These are phyloP conservation scores for Parotia lawesii DNA, from an alignment of 2,113 vertebrate species.

Conservation along the genomic window DNA sequence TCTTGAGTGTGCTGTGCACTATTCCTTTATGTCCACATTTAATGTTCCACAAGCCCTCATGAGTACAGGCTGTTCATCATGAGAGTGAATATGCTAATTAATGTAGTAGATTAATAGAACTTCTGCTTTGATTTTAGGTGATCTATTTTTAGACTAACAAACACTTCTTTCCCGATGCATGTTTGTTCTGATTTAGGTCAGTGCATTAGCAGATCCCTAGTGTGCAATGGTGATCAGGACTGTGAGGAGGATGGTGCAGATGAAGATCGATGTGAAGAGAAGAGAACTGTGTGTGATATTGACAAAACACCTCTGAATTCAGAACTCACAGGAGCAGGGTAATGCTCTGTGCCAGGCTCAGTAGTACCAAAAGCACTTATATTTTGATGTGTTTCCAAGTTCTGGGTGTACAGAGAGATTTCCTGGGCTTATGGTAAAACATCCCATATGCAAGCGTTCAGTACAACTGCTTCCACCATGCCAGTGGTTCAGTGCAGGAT, in stretches of 20 bases:
- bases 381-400: not conserved
- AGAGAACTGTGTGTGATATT: slow-evolving; percentile 66
- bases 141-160: not conserved
- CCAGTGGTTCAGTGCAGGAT: not conserved
- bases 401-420: not conserved
- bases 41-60: not conserved
- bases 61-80: not conserved
- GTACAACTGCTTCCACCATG: not conserved
- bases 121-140: not conserved
- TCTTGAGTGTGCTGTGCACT: not conserved
- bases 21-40: not conserved
- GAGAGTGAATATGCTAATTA: not conserved
- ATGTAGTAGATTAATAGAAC: not conserved
- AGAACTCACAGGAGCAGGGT: slow-evolving; percentile 82
- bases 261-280: slow-evolving; percentile 76
- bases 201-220: slow-evolving; percentile 79
- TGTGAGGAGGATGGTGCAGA: slow-evolving; percentile 84
- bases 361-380: not conserved
- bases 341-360: not conserved
- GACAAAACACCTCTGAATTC: slow-evolving; percentile 78
- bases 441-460: not conserved
- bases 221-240: slow-evolving; percentile 89
- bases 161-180: not conserved
- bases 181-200: slow-evolving; percentile 71
- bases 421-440: not conserved